Percentiles rank a stretch among this genome's conserved stretches.
Conservation (phyloP, 2,888 invertebrate species). For the Cheilosia grossa region DNA sequence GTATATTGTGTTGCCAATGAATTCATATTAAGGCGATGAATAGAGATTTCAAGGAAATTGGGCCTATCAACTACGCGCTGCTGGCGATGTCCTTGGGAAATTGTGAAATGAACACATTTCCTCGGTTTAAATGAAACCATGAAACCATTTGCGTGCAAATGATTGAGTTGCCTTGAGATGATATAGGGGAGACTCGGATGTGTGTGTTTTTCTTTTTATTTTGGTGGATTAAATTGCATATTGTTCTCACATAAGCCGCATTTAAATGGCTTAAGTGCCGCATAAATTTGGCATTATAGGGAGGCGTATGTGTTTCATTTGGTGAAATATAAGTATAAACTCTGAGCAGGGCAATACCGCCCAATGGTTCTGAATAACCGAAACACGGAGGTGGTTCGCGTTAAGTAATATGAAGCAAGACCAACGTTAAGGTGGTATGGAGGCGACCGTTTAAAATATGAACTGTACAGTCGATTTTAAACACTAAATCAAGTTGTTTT, state of each 20-base stretch:
- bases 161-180: constrained; percentile 56
- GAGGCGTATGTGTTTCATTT: not conserved
- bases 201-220: not conserved
- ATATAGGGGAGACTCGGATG: not conserved
- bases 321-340: too few relatives aligned
- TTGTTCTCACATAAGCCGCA: constrained; percentile 26
- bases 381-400: too few relatives aligned
- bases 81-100: constrained; percentile 14
- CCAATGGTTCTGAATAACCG: too few relatives aligned
- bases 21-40: constrained; percentile 44
- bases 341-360: too few relatives aligned
- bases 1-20: constrained; percentile 30
- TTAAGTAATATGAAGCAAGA: too few relatives aligned
- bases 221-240: constrained; percentile 42
- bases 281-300: constrained; percentile 9
- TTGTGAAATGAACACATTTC: constrained; percentile 30
- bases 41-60: constrained; percentile 47
- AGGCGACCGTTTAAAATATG: too few relatives aligned
- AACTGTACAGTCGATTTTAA: too few relatives aligned
- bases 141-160: constrained; percentile 62
- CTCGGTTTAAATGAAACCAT: constrained; percentile 49
- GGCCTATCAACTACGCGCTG: constrained; percentile 35
- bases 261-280: constrained; percentile 15
- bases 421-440: too few relatives aligned
- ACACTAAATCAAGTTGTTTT: too few relatives aligned